These are phyloP conservation scores for Pristionchus mayeri DNA, from an alignment of 2,888 invertebrate species.

Conservation along the genomic window DNA sequence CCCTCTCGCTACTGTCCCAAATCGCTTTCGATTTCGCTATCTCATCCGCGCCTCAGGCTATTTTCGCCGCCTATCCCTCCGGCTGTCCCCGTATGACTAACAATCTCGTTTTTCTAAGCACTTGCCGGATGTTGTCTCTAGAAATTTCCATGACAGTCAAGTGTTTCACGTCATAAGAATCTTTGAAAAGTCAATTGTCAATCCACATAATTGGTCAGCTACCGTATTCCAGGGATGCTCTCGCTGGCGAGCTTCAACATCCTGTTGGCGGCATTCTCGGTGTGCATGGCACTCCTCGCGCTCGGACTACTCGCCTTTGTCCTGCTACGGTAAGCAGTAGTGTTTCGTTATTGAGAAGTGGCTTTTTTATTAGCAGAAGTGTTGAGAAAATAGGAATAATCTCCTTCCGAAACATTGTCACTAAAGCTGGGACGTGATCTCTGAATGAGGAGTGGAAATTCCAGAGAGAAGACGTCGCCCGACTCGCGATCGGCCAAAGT, in stretches of 20 bases:
- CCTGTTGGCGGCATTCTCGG: slow-evolving; percentile 55
- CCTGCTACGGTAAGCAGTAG: slow-evolving; percentile 41
- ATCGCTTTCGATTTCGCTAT: slow-evolving; percentile 10
- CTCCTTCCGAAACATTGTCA: too few relatives aligned
- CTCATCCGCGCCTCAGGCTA: not conserved
- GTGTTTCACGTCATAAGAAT: too few relatives aligned
- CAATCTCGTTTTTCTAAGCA: not conserved
- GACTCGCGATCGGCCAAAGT: slow-evolving; percentile 19
- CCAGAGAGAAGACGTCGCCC: not conserved
- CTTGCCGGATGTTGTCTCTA: too few relatives aligned
- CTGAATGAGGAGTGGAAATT: not conserved
- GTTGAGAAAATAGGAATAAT: too few relatives aligned
- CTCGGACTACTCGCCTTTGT: slow-evolving; percentile 56
- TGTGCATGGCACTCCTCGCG: slow-evolving; percentile 56
- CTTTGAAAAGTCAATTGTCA: not conserved
- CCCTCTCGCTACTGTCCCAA: not conserved
- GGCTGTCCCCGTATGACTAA: not conserved
- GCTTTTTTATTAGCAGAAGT: too few relatives aligned
- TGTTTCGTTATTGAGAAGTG: too few relatives aligned
- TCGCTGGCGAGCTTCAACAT: slow-evolving; percentile 55
- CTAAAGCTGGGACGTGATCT: too few relatives aligned
- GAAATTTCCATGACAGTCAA: too few relatives aligned
- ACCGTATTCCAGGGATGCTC: slow-evolving; percentile 50
- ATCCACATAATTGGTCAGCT: not conserved
- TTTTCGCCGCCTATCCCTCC: not conserved